These are phyloP conservation scores for Actinernus sp. DNA, from an alignment of 92 coral and sea anemone genomes.

Conservation along the genomic window DNA sequence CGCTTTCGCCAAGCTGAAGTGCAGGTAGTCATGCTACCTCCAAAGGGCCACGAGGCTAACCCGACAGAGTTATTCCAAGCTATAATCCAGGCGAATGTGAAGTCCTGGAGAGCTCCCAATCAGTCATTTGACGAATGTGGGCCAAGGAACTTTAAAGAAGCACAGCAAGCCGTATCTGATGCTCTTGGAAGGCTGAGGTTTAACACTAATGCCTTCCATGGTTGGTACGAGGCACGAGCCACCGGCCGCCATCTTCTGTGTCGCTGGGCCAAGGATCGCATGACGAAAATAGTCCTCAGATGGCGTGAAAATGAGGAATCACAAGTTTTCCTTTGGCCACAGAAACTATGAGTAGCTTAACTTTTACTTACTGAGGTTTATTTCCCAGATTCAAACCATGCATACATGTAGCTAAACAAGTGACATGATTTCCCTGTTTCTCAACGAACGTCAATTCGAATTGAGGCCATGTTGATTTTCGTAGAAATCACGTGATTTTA, in stretches of 20 bases:
- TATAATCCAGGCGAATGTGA: neutral
- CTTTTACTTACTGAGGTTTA: too few relatives aligned
- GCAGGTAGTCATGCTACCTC: slow-evolving; percentile 13
- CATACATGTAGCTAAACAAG: too few relatives aligned
- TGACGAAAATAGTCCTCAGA: neutral
- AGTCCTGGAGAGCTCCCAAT: neutral
- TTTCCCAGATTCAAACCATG: too few relatives aligned
- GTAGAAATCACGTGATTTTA: too few relatives aligned
- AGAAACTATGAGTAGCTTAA: too few relatives aligned
- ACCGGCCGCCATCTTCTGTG: neutral
- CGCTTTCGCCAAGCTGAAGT: neutral
- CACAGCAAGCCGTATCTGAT: neutral
- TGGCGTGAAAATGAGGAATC: neutral
- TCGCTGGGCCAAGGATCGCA: neutral
- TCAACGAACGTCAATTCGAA: too few relatives aligned
- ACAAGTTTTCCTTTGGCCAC: neutral
- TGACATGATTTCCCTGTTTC: too few relatives aligned
- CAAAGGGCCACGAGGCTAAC: slow-evolving; percentile 6
- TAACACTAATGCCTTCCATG: neutral
- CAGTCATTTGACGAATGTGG: neutral
- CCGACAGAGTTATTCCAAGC: slow-evolving; percentile 7
- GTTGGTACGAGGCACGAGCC: neutral
- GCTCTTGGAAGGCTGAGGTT: neutral
- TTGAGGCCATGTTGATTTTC: too few relatives aligned
- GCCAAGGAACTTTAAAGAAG: neutral